Base-by-base conservation (phyloP, 2,113 vertebrate species). In the Oryzias curvinotus region DNA sequence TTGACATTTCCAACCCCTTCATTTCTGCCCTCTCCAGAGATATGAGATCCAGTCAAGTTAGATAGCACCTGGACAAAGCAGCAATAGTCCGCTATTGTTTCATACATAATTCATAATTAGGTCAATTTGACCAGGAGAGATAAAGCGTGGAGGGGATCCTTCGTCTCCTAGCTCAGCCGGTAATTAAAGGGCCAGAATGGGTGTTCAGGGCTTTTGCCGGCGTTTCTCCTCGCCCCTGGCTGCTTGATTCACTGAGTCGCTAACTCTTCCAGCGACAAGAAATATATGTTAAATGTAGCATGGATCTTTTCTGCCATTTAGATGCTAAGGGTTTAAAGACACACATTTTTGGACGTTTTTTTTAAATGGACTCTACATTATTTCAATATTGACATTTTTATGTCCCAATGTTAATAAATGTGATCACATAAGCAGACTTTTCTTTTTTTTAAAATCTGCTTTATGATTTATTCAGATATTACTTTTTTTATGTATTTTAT, bases 171-270 rank as follows among this genome's bases (percentile, higher is more conserved):
- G 65, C 62, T 62, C 58, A 70, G 48, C 43, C 59, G 57, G 53
- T 77, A 83, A 87, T 86, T 85, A 85, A 72, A 67, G 57, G 71
- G 59, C 68, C 51, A 81, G 75, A 80, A 75, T 72, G 42, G 80
- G 54, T 5, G 12, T 68, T 64, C 64, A 60, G 73, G 65, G 67
- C 73, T 73, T 54, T 65, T 43, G 51, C 49, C 57, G 57, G 48
- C n/a, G n/a, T 62, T 61, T 52, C 63, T 52, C 58, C 44, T 7
- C 44, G 44, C 36, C 53, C 46, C 18, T 52, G 46, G 41, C 57
- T 66, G 60, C 28, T 45, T 72, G 58, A 60, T 50, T 47, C 52
- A 30, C 30, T 62, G 45, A 26, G 36, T 65, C 62, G 49, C 16
- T 66, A 53, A 28, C 45, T 66, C 43, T 23, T 16, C 21, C n/a